Evolutionary conservation across 2,113 vertebrate genomes (phyloP).

Genomic region (Noturus placidus): DNA sequence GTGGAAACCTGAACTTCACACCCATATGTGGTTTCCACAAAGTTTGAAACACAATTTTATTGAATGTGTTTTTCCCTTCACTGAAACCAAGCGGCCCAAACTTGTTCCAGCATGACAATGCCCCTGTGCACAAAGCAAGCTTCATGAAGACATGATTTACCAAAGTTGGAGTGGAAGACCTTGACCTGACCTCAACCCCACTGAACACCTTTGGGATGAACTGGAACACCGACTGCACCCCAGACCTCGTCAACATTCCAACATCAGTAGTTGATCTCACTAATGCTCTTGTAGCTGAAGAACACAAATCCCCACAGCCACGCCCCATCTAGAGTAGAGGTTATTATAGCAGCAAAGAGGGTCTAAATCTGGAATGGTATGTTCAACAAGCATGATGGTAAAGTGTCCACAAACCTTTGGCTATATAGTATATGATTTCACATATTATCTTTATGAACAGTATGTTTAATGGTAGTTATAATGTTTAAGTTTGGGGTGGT

Average conservation of each 20-base stretch:
- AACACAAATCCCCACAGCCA: background rate
- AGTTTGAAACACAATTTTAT: background rate
- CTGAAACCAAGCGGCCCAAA: background rate
- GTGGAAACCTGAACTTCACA: background rate
- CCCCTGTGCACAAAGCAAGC: background rate
- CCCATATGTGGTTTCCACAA: background rate
- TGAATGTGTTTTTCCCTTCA: background rate
- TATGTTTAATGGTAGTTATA: no score
- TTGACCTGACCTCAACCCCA: no score
- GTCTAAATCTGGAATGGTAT: background rate
- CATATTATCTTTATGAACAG: no score
- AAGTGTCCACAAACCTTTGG: background rate
- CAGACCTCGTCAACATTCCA: no score
- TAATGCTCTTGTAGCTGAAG: background rate
- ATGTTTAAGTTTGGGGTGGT: background rate
- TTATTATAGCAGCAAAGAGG: background rate
- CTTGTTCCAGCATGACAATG: background rate
- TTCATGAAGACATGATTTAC: background rate
- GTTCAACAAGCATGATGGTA: background rate
- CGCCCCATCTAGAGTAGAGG: background rate
- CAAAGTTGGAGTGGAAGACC: no score
- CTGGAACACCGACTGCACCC: no score
- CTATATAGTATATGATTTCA: background rate
- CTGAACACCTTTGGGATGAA: no score
- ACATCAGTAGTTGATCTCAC: background rate